phyloP scores from a whole-genome alignment of 2,797 vertebrate species.

The Enteromius thamalakanensis region DNA sequence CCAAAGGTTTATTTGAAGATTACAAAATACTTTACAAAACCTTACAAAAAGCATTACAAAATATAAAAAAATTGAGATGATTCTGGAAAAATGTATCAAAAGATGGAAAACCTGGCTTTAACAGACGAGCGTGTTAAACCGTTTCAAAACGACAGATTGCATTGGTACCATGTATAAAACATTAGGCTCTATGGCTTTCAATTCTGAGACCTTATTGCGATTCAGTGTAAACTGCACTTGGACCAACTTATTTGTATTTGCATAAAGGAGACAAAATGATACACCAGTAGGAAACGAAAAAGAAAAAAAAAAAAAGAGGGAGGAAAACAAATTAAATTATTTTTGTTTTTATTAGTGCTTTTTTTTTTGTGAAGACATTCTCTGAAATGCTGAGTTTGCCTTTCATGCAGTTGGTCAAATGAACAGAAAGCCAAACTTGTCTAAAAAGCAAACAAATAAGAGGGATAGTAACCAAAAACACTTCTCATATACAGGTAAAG shows the following conservation, averaged over 20 bases:
- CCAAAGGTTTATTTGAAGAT: slow-evolving; percentile 48
- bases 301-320: neutral
- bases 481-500: slow-evolving; percentile 53
- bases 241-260: slow-evolving; percentile 19
- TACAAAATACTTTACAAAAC: slow-evolving; percentile 59
- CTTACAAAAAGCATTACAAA: slow-evolving; percentile 31
- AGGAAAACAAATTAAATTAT: slow-evolving; percentile 1
- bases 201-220: slow-evolving; percentile 31
- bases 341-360: neutral
- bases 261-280: slow-evolving; percentile 14
- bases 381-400: neutral
- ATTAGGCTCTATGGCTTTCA: slow-evolving; percentile 26
- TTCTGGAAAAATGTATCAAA: slow-evolving; percentile 14
- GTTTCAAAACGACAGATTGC: slow-evolving; percentile 15
- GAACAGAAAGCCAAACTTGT: neutral
- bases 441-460: slow-evolving; percentile 12
- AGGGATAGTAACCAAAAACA: slow-evolving; percentile 28
- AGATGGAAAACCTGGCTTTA: slow-evolving; percentile 39
- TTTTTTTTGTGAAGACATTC: neutral
- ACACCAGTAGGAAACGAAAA: neutral
- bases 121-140: neutral
- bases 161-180: slow-evolving; percentile 19
- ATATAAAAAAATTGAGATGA: slow-evolving; percentile 36
- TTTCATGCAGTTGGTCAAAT: slow-evolving; percentile 20
- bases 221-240: slow-evolving; percentile 29